Evolutionary conservation across 2,888 invertebrate species (phyloP), one percentile per base, ranked within the genome.

Genomic region (Brachypterus glaber): DNA sequence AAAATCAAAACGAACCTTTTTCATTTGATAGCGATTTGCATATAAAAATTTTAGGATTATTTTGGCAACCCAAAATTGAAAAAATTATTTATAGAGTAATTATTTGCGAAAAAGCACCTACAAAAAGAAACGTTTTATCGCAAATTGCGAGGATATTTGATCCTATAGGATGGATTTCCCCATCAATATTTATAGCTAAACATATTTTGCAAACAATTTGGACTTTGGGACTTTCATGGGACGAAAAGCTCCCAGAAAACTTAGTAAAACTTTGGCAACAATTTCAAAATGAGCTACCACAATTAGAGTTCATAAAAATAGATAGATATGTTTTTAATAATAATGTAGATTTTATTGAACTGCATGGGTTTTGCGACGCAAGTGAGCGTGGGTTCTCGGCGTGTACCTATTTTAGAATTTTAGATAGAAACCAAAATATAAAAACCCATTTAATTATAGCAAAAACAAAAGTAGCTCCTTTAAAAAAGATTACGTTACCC

Each of bases 361-460:
- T 41, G 8, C 45, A 27, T 12, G 43, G 40, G 4, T 43, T 41
- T 21, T 39, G 27, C 8, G 39, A 42, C 17, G 40, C 42, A 17
- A 35, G 29, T 17, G 26, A 30, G 30, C 24, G 7, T 17, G 35
- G 43, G 4, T 42, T 33, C 17, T 39, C 35, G 4, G 30, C 37
- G 11, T 35, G 16, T 1, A 25, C 41, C n/a, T 42, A 42, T 25
- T 17, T 35, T n/a, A 16, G 29, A 17, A 17, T 36, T 24, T 13
- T 16, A 4, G 7, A n/a, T 14, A 11, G 8, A 14, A 15, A 16
- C 17, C 30, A 17, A 9, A 5, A 9, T 7, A 17, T 31, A 3
- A 8, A 8, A 12, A 31, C 36, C 11, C 12, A 9, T 12, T 18
- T 42, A 11, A 17, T 40, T 3, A 18, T 30, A 11, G 42, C 39